Evolutionary conservation across 2,797 vertebrate genomes (phyloP).

Genomic region (Myotis vivesi): DNA sequence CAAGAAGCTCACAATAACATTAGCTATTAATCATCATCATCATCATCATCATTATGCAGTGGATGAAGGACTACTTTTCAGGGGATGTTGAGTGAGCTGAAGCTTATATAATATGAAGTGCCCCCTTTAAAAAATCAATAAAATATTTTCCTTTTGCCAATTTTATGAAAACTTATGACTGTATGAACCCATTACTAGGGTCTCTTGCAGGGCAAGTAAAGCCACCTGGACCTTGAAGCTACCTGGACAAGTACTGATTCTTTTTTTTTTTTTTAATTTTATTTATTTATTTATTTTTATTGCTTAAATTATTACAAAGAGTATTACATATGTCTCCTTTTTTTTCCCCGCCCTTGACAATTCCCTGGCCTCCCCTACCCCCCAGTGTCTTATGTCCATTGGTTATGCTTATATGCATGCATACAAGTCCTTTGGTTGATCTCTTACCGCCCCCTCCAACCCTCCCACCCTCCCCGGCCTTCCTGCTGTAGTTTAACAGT

Average conservation of each 20-base stretch:
- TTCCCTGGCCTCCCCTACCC: too few relatives aligned
- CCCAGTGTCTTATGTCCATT: too few relatives aligned
- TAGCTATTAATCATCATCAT: background rate
- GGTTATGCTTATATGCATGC: too few relatives aligned
- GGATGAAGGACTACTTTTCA: background rate
- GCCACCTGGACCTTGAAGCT: background rate
- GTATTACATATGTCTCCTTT: too few relatives aligned
- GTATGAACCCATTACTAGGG: background rate
- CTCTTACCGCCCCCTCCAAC: too few relatives aligned
- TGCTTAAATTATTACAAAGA: too few relatives aligned
- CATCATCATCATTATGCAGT: background rate
- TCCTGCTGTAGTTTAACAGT: too few relatives aligned
- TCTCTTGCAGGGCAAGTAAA: background rate
- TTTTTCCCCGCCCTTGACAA: too few relatives aligned
- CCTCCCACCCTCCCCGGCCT: too few relatives aligned
- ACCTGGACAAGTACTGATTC: background rate
- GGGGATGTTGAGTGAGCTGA: background rate
- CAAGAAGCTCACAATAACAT: background rate
- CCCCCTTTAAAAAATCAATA: background rate
- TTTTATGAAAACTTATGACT: constrained; percentile 1
- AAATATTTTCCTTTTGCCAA: background rate
- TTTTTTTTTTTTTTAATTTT: too few relatives aligned
- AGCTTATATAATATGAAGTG: background rate
- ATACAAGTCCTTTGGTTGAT: too few relatives aligned
- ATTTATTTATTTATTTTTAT: too few relatives aligned